These are phyloP conservation scores for Drosophila melanocephala DNA, from an alignment of 2,888 invertebrate genomes.

Conservation along the genomic window DNA sequence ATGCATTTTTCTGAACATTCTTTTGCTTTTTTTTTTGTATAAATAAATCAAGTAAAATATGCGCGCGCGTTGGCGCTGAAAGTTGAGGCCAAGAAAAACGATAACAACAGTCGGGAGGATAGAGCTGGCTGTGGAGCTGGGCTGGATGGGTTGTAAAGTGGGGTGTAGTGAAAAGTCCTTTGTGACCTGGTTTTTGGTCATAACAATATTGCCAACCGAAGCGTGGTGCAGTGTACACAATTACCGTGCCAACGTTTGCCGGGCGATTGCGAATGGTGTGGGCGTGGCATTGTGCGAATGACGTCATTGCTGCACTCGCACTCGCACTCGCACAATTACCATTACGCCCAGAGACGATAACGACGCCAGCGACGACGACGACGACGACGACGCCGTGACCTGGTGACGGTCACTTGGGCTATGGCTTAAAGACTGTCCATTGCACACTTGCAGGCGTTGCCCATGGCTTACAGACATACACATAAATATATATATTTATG, in stretches of 20 bases:
- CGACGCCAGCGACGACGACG: slow-evolving; percentile 10
- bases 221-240: slow-evolving; percentile 76
- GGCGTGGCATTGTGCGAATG: slow-evolving; percentile 67
- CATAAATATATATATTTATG: slow-evolving; percentile 15
- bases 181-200: slow-evolving; percentile 83
- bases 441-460: slow-evolving; percentile 55
- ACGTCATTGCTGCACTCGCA: slow-evolving; percentile 74
- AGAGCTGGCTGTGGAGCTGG: slow-evolving; percentile 11
- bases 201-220: slow-evolving; percentile 77
- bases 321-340: slow-evolving; percentile 66
- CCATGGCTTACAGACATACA: slow-evolving; percentile 44
- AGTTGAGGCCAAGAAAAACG: slow-evolving; percentile 65
- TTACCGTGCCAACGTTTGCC: slow-evolving; percentile 77
- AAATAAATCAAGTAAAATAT: slow-evolving; percentile 82
- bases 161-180: slow-evolving; percentile 59
- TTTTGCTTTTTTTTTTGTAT: slow-evolving; percentile 38
- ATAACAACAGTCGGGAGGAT: slow-evolving; percentile 45
- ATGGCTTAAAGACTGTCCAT: slow-evolving; percentile 49
- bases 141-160: slow-evolving; percentile 1
- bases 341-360: slow-evolving; percentile 58
- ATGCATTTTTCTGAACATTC: slow-evolving; percentile 55
- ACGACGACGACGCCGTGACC: slow-evolving; percentile 62
- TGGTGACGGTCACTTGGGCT: slow-evolving; percentile 76
- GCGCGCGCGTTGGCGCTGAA: slow-evolving; percentile 80
- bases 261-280: slow-evolving; percentile 57